phyloP scores from a whole-genome alignment of 2,113 vertebrate genomes.

The Cryptomyrus ogoouensis region DNA sequence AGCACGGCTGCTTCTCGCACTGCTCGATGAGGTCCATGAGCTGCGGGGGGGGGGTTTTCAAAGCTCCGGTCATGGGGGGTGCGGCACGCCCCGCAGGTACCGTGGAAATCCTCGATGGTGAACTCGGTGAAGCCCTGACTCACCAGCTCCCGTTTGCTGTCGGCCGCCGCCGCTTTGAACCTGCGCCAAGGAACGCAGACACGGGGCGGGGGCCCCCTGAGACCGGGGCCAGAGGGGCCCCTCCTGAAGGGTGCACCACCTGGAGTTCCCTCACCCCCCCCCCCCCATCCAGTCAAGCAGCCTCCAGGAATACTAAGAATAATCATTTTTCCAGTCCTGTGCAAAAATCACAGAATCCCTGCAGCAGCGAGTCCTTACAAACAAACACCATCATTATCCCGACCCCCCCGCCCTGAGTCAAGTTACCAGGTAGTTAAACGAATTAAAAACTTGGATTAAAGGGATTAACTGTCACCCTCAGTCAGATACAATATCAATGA shows the following conservation, averaged over 20 bases:
- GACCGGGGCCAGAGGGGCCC: neutral
- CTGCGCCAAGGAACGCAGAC: slow-evolving; percentile 41
- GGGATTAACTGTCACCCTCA: neutral
- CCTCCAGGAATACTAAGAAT: neutral
- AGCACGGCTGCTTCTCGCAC: slow-evolving; percentile 75
- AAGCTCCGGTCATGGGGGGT: neutral
- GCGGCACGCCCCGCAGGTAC: neutral
- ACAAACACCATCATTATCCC: neutral
- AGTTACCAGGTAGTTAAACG: neutral
- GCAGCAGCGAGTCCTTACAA: neutral
- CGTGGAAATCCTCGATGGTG: slow-evolving; percentile 89
- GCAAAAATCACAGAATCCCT: neutral
- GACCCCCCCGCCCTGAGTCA: neutral
- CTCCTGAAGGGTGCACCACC: neutral
- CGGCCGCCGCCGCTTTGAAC: slow-evolving; percentile 81
- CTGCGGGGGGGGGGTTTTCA: slow-evolving; percentile 43
- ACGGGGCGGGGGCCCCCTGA: neutral
- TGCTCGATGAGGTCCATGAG: slow-evolving; percentile 90
- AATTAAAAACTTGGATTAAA: neutral
- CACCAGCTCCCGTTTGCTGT: slow-evolving; percentile 86
- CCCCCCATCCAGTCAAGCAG: neutral
- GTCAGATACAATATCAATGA: neutral
- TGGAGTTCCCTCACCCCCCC: no score
- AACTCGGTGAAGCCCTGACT: slow-evolving; percentile 87
- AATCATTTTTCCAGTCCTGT: no score